These are phyloP conservation scores for Protomyctophum bolini DNA, from an alignment of 2,113 vertebrate species.

Conservation along the genomic window DNA sequence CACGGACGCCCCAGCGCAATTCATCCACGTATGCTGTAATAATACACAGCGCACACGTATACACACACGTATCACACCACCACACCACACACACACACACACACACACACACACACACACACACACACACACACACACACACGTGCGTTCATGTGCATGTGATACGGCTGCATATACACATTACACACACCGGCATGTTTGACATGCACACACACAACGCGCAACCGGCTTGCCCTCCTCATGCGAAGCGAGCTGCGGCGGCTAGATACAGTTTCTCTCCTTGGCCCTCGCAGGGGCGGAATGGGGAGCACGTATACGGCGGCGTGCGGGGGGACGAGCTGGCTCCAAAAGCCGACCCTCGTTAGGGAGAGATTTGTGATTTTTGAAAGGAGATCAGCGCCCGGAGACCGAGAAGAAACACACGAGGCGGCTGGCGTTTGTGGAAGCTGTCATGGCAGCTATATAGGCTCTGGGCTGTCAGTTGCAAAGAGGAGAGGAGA, in stretches of 20 bases:
- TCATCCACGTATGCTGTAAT: too few relatives aligned
- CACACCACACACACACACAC: too few relatives aligned
- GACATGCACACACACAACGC: too few relatives aligned
- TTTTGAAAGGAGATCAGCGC: constrained; percentile 30
- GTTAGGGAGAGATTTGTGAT: constrained; percentile 24
- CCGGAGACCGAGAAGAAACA: constrained; percentile 28
- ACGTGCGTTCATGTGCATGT: too few relatives aligned
- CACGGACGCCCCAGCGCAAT: neutral
- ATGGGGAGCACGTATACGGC: neutral
- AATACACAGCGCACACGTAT: too few relatives aligned
- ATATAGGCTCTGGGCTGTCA: neutral
- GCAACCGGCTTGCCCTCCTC: neutral
- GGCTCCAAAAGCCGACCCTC: neutral
- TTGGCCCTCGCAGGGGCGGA: constrained; percentile 1
- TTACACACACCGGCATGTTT: too few relatives aligned
- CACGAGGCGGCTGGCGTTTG: neutral
- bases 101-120: too few relatives aligned
- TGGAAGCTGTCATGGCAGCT: too few relatives aligned
- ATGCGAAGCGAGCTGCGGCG: neutral
- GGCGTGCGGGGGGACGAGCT: neutral
- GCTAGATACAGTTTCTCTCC: neutral
- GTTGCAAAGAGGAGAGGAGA: too few relatives aligned
- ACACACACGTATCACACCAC: too few relatives aligned
- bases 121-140: too few relatives aligned
- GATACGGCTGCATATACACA: too few relatives aligned